Base-by-base conservation (phyloP, 1,140 invertebrate species). In the Cydia splendana region DNA sequence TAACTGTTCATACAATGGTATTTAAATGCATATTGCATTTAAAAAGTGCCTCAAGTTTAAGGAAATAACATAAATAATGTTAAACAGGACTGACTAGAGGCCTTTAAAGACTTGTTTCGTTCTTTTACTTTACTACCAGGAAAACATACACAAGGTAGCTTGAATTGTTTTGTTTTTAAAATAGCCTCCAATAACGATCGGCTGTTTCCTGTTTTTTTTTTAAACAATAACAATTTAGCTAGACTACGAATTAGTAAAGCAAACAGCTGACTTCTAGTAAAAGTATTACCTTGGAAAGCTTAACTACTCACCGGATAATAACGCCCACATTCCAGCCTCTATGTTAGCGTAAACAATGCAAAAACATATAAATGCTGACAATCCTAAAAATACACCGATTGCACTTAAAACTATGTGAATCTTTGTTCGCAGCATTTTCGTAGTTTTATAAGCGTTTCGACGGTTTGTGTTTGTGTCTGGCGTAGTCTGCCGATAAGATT, bases 281-380 rank as follows among this genome's bases (percentile, higher is more conserved):
- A 69, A 69, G 30, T 2, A 7, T 34, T 9, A 42, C 67, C 67
- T 71, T 71, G 34, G 15, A 71, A 9, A 34, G 34, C 65, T 28
- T 81, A 80, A 74, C 24, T 57, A 84, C 84, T 87, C 83, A 92
- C 90, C 87, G 18, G 90, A 89, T 78, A 92, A 77, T 79, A 92
- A 85, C 76, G 89, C 90, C 90, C 90, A 92, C 87, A 92, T 87
- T 75, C 89, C 90, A 76, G 90, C 90, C 82, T 92, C 90, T 75
- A 92, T 81, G 83, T 92, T 92, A 75, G 89, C 88, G 76, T 90
- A 91, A 83, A 92, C 84, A 78, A 92, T 82, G 78, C 89, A 90
- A 80, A 92, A 91, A 89, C 89, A 91, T 83, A 91, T 89, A 87
- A 92, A 92, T 38, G 90, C 90, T 24, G 90, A 90, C 48, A 91